A percentile compares a stretch with the other conserved stretches of the same genome.
These are phyloP conservation scores for Drosophila seguyi DNA, from an alignment of 1,140 invertebrate genomes.

Conservation along the genomic window DNA sequence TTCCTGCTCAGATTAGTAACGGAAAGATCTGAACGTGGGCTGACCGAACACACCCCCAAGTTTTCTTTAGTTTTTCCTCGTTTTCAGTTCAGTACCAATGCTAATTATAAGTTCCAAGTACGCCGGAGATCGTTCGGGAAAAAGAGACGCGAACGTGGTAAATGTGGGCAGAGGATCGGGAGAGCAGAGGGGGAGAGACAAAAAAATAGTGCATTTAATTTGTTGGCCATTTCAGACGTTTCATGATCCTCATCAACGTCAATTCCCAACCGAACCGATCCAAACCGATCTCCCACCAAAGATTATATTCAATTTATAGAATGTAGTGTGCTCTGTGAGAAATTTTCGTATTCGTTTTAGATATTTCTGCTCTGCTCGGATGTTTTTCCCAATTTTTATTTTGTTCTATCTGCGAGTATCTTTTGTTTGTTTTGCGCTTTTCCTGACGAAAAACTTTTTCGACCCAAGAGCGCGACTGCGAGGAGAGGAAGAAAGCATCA, in stretches of 20 bases:
- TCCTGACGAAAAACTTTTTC: conserved; percentile 63
- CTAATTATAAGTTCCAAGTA: conserved; percentile 53
- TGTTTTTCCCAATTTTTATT: conserved; percentile 27
- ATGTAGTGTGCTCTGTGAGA: conserved; percentile 36
- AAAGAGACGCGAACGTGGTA: conserved; percentile 4
- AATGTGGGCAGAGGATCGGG: background rate
- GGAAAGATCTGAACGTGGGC: background rate
- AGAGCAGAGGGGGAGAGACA: background rate
- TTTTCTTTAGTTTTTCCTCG: background rate
- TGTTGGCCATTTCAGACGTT: conserved; percentile 65
- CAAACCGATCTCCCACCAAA: conserved; percentile 40
- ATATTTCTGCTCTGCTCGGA: conserved; percentile 38
- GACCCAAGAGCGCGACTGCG: conserved; percentile 17
- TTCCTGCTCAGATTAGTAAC: background rate
- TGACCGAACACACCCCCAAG: conserved; percentile 46
- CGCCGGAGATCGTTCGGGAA: conserved; percentile 28
- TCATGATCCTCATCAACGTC: conserved; percentile 77
- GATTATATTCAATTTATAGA: conserved; percentile 51
- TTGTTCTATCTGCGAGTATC: conserved; percentile 37
- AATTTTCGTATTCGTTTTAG: conserved; percentile 50
- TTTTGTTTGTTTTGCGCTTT: conserved; percentile 61
- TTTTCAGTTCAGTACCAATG: conserved; percentile 14
- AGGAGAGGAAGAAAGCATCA: conserved; percentile 49
- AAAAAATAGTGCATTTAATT: conserved; percentile 32
- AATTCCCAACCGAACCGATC: conserved; percentile 60